A percentile compares a stretch with the other conserved stretches of the same genome.
Conservation (phyloP, 2,888 invertebrate species). For the Scaptomyza flava region DNA sequence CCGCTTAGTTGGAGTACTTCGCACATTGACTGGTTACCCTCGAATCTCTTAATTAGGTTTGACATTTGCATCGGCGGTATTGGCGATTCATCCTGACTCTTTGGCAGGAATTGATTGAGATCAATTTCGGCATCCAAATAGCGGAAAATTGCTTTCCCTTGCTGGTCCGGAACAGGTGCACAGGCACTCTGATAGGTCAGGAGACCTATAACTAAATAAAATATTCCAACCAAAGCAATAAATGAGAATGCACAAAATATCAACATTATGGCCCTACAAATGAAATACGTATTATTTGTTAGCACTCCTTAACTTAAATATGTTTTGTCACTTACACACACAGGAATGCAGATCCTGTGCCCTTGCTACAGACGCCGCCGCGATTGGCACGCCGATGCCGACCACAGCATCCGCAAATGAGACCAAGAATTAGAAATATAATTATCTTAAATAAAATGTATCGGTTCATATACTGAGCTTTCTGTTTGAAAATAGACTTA, state of each 20-base stretch:
- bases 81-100: conserved; percentile 9
- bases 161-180: conserved; percentile 89
- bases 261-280: conserved; percentile 88
- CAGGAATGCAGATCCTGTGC: conserved; percentile 47
- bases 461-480: not conserved
- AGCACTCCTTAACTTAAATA: too few species aligned
- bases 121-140: conserved; percentile 87
- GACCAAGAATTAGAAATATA: not conserved
- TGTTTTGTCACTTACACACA: conserved; percentile 44
- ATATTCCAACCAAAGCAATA: conserved; percentile 88
- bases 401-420: conserved; percentile 50
- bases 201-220: conserved; percentile 89
- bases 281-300: not conserved
- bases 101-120: conserved; percentile 85
- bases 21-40: conserved; percentile 90
- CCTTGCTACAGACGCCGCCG: conserved; percentile 55
- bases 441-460: not conserved
- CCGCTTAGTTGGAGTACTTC: conserved; percentile 83
- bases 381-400: conserved; percentile 42
- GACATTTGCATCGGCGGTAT: conserved; percentile 79
- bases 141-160: conserved; percentile 87
- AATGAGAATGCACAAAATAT: conserved; percentile 91
- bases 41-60: conserved; percentile 88
- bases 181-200: conserved; percentile 89
- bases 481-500: not conserved